Base-by-base conservation (phyloP, 2,113 vertebrate genomes). In the Alaudala cheleensis region DNA sequence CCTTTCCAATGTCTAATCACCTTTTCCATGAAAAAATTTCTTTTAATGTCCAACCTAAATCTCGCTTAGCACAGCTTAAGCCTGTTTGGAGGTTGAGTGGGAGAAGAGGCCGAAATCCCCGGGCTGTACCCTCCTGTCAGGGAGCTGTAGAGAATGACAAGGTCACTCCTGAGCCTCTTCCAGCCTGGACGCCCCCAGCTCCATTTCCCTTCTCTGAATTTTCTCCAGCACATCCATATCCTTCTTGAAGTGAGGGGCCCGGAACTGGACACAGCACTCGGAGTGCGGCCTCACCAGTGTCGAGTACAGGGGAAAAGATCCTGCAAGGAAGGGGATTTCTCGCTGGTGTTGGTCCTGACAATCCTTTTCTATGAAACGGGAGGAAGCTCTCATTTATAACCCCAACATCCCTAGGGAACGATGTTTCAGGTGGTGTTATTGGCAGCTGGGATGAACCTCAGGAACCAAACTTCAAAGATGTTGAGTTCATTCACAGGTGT, bases 361-460 rank as follows among this genome's bases (percentile, higher is more conserved):
- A 1, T 14, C 31, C 4, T 37, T 37, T 40, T 20, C 3, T 19
- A 0, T 6, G 21, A 10, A 56, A 9, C 2, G 2, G 9, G 11
- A 57, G 34, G 5, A 15, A 7, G 4, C 10, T 64, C 2, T 67
- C 53, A 0, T 11, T 23, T 29, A 10, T 33, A 16, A 6, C 5
- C 33, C n/a, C 3, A 2, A 0, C 6, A 10, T 22, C 2, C 21
- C 0, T 10, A 0, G 29, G 62, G 31, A 8, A 3, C 0, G 0
- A 23, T 3, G 42, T 23, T 33, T 4, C 12, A 3, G 33, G 13
- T 21, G 37, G 1, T 37, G 12, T 9, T 42, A 5, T 0, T 29
- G 58, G 54, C 13, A 11, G 5, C 22, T 11, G 39, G 7, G 7
- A 7, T 18, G 6, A 29, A 6, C 39, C 10, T 29, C 12, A 2